These are phyloP conservation scores for Bradypodion pumilum DNA, from an alignment of 2,797 vertebrate species.

Conservation along the genomic window DNA sequence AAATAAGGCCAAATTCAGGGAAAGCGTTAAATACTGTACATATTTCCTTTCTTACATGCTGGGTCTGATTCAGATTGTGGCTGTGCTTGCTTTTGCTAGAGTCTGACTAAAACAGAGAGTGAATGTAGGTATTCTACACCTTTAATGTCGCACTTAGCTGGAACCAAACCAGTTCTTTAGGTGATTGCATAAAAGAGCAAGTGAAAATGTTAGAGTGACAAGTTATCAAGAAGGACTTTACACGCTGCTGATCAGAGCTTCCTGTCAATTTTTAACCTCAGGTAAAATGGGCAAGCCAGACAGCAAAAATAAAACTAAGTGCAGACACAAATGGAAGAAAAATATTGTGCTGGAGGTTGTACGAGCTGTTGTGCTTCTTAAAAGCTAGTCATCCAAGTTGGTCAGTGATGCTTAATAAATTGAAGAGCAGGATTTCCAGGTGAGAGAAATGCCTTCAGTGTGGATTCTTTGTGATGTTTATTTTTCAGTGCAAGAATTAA, in stretches of 20 bases:
- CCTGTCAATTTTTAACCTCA: neutral
- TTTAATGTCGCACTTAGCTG: neutral
- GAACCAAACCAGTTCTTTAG: neutral
- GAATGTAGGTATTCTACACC: neutral
- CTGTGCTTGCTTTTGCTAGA: neutral
- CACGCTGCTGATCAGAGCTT: neutral
- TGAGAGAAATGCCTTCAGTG: neutral
- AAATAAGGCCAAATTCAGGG: neutral
- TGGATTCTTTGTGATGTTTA: slow-evolving; percentile 28
- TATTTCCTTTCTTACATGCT: neutral
- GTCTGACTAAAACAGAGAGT: neutral
- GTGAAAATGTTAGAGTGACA: neutral
- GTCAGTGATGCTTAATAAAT: slow-evolving; percentile 5
- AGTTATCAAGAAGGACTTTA: neutral
- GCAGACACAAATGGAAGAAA: neutral
- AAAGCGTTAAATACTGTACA: neutral
- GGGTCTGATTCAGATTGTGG: neutral
- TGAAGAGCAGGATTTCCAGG: neutral
- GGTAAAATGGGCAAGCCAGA: no score
- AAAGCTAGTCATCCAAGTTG: neutral
- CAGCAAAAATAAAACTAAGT: neutral
- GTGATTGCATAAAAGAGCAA: neutral
- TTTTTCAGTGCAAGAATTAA: neutral
- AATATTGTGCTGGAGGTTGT: neutral
- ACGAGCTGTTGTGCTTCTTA: neutral